phyloP scores from a whole-genome alignment of 2,113 vertebrate species.

The Cebus imitator region DNA sequence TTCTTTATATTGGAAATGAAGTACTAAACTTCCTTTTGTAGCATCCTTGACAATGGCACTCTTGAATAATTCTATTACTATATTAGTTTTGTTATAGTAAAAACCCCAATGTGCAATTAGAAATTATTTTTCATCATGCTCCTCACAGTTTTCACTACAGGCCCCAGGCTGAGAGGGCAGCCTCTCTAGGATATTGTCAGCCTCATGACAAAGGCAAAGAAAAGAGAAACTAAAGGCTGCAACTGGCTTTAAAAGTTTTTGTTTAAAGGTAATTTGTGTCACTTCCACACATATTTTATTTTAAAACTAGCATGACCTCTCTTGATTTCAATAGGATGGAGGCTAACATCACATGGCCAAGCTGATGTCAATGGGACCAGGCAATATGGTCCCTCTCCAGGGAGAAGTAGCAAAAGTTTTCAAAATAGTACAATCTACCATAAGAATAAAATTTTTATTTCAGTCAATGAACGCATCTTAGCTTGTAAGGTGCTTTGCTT shows the following conservation, averaged over 20 bases:
- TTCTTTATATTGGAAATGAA: not conserved
- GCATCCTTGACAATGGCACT: not conserved
- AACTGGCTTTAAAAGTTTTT: not conserved
- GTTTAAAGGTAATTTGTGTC: constrained; percentile 7
- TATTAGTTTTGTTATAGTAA: not conserved
- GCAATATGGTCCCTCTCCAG: not conserved
- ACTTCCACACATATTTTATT: not conserved
- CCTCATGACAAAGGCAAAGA: not conserved
- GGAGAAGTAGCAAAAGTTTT: not conserved
- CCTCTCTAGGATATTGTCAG: not conserved
- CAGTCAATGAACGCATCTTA: not conserved
- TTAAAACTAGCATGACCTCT: not conserved
- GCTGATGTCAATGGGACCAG: not conserved
- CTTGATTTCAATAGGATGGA: not conserved
- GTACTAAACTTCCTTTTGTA: not conserved
- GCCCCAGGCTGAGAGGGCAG: not conserved
- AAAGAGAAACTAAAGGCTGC: not conserved
- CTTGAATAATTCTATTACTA: not conserved
- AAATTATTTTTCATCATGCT: not conserved
- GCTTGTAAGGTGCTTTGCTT: not conserved
- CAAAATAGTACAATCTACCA: not conserved
- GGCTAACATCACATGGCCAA: not conserved
- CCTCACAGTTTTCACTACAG: not conserved
- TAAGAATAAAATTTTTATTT: not conserved
- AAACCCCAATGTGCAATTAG: not conserved